Evolutionary conservation across 2,797 vertebrate genomes (phyloP).

Genomic region (Todus mexicanus): DNA sequence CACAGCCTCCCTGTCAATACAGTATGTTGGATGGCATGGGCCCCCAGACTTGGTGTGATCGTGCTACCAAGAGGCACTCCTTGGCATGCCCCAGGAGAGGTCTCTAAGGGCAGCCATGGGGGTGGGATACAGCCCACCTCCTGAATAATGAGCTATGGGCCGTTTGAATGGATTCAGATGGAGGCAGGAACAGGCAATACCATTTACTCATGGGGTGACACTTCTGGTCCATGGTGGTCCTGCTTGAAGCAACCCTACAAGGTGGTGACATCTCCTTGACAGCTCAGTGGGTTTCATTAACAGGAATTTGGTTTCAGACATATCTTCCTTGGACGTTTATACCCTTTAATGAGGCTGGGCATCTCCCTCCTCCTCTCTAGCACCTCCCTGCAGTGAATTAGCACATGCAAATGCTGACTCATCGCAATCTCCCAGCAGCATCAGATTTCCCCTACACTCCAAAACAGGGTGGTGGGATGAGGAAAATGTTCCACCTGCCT

Average conservation of each 20-base stretch:
- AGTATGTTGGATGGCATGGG: fast-evolving
- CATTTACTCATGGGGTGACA: background rate
- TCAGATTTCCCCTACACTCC: fast-evolving
- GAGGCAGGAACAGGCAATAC: background rate
- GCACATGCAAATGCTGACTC: background rate
- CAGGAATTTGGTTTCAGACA: background rate
- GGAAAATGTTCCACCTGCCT: background rate
- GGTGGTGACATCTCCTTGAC: background rate
- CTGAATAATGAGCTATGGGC: background rate
- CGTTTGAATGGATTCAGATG: background rate
- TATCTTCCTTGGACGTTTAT: background rate
- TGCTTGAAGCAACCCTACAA: background rate
- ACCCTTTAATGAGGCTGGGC: background rate
- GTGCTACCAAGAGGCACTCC: background rate
- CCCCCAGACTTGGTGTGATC: background rate
- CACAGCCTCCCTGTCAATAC: fast-evolving
- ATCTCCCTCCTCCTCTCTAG: background rate
- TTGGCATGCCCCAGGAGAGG: background rate
- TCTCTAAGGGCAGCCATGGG: background rate
- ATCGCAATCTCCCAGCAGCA: background rate
- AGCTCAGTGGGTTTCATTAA: background rate
- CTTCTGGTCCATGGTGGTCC: background rate
- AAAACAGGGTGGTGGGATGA: background rate
- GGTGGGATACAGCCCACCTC: background rate
- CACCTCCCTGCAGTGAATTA: conserved; percentile 5